Percentiles rank a stretch among this genome's conserved stretches.
Evolutionary conservation across 2,797 vertebrate species (phyloP).

Genomic region (Rhinophrynus dorsalis): DNA sequence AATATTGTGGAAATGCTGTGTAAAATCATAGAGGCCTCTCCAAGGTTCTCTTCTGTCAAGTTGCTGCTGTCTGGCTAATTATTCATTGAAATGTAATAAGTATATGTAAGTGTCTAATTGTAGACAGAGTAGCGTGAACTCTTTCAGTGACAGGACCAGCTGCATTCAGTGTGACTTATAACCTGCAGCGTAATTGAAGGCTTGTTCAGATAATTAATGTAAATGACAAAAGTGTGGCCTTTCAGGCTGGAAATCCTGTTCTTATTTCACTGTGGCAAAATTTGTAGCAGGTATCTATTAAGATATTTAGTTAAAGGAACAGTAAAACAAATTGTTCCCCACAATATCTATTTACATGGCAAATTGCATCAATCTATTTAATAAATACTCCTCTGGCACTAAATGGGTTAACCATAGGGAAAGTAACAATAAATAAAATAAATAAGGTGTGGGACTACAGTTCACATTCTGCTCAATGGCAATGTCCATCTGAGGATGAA

Average conservation of each 20-base stretch:
- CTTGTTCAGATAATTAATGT: constrained; percentile 17
- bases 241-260: neutral
- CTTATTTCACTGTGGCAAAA: neutral
- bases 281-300: neutral
- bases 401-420: too few species aligned
- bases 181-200: constrained; percentile 3
- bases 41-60: constrained; percentile 1
- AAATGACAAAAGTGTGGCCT: neutral
- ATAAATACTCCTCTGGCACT: too few species aligned
- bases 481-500: too few species aligned
- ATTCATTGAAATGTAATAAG: neutral
- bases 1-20: too few species aligned
- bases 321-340: too few species aligned
- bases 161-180: constrained; percentile 2
- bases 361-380: too few species aligned
- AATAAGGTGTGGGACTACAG: too few species aligned
- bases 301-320: too few species aligned
- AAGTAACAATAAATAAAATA: too few species aligned
- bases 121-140: constrained; percentile 8
- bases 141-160: constrained; percentile 3
- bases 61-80: neutral
- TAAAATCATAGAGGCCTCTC: too few species aligned
- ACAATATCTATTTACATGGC: too few species aligned
- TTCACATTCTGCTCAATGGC: too few species aligned
- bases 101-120: constrained; percentile 35